Conservation (phyloP, 2,113 vertebrate species). For the Myotis davidii region DNA sequence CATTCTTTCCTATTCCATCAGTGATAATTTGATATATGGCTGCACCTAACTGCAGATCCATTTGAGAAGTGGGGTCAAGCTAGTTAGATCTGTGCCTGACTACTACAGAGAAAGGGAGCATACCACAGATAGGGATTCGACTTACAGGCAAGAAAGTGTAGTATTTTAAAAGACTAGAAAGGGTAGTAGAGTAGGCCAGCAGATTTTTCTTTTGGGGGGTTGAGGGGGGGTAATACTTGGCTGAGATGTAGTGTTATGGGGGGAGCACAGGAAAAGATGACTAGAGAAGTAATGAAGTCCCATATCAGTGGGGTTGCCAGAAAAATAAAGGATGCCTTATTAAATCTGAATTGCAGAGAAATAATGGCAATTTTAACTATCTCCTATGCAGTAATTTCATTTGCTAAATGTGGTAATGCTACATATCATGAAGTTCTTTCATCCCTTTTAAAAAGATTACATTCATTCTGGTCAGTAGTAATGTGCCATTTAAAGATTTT, state of each 20-base stretch:
- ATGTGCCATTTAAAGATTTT: background rate
- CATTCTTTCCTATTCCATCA: background rate
- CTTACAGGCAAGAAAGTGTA: background rate
- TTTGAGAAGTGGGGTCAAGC: background rate
- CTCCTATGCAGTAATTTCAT: background rate
- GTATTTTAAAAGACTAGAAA: background rate
- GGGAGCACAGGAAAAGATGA: background rate
- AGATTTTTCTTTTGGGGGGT: background rate
- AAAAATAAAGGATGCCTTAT: background rate
- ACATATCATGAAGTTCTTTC: background rate
- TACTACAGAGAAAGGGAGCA: background rate
- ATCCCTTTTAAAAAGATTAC: background rate
- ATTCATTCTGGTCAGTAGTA: background rate
- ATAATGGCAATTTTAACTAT: background rate
- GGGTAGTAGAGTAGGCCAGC: background rate
- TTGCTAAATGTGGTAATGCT: background rate
- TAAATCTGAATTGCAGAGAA: conserved; percentile 19
- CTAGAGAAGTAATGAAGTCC: background rate
- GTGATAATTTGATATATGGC: background rate
- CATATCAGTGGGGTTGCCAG: background rate
- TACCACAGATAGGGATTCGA: background rate
- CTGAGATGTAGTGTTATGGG: background rate
- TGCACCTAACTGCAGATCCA: background rate
- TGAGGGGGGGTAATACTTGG: background rate
- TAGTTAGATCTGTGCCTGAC: no score